A percentile compares a stretch with the other conserved stretches of the same genome.
Conservation (phyloP, 2,113 vertebrate genomes). For the Phaethornis superciliosus region DNA sequence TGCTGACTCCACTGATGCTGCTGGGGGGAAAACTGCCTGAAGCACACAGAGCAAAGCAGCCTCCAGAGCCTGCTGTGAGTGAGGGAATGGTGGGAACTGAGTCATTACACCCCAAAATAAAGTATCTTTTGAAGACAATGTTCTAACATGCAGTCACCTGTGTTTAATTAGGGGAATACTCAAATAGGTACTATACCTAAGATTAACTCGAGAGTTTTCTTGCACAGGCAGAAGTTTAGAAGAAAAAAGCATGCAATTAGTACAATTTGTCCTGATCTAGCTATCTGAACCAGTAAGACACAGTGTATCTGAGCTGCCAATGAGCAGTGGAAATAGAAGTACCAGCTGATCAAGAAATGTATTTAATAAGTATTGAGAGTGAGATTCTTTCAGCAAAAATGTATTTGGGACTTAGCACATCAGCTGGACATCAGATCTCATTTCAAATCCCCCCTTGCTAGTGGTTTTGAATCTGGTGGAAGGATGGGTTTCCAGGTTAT, state of each 20-base stretch:
- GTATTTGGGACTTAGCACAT: not conserved
- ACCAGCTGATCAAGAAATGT: constrained; percentile 20
- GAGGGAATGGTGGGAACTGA: fast-evolving
- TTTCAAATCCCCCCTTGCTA: not conserved
- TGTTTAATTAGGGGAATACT: constrained; percentile 48
- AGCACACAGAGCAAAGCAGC: not conserved
- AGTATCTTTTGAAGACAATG: not conserved
- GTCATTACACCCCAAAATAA: not conserved
- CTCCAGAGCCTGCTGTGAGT: not conserved
- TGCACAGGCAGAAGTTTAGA: constrained; percentile 12
- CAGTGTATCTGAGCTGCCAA: constrained; percentile 40
- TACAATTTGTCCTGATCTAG: constrained; percentile 41
- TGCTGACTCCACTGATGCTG: not conserved
- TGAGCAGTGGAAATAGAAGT: constrained; percentile 38
- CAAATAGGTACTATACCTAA: not conserved
- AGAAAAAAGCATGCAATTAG: constrained; percentile 46
- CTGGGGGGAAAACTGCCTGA: not conserved
- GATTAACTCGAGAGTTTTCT: not conserved
- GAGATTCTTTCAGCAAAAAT: not conserved
- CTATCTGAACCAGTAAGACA: constrained; percentile 56
- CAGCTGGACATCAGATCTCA: not conserved
- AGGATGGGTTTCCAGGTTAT: not conserved
- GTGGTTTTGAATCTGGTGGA: not conserved
- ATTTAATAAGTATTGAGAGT: constrained; percentile 19
- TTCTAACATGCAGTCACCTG: not conserved